These are phyloP conservation scores for Oreochromis tanganicae DNA, from an alignment of 2,113 vertebrate species.

Conservation along the genomic window DNA sequence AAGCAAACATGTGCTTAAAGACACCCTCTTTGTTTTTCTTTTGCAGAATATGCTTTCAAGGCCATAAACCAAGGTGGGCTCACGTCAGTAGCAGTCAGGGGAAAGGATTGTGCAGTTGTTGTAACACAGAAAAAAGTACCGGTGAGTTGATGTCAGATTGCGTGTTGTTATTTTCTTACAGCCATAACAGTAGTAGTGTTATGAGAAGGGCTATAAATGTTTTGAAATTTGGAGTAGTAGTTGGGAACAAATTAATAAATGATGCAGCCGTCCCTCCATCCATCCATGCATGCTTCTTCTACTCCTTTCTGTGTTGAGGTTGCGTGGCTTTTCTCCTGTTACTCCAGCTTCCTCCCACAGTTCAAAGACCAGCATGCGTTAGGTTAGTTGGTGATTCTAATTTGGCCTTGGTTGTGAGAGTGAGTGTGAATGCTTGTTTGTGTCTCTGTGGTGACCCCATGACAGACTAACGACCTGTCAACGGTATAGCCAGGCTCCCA, in stretches of 20 bases:
- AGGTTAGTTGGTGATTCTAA: not conserved
- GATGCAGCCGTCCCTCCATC: not conserved
- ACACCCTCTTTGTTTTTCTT: not conserved
- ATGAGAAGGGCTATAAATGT: not conserved
- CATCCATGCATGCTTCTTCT: not conserved
- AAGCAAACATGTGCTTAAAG: not conserved
- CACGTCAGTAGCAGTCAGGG: conserved; percentile 93
- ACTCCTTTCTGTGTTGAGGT: not conserved
- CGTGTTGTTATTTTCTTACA: not conserved
- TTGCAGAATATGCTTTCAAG: conserved; percentile 96
- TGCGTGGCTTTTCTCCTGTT: not conserved
- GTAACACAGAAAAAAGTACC: conserved; percentile 99
- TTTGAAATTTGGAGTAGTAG: not conserved
- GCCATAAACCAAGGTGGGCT: conserved; percentile 98
- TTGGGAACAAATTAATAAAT: not conserved
- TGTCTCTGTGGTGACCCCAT: not conserved
- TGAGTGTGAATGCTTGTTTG: not conserved
- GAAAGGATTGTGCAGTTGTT: conserved; percentile 94
- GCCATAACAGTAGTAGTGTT: not conserved
- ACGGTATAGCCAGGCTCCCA: not conserved
- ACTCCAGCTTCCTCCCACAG: not conserved
- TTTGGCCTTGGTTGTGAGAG: not conserved
- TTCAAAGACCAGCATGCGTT: not conserved
- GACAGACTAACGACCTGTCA: not conserved
- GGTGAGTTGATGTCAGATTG: conserved; percentile 71